Evolutionary conservation across 1,140 invertebrate species (phyloP).

Genomic region (Camponotus floridanus): DNA sequence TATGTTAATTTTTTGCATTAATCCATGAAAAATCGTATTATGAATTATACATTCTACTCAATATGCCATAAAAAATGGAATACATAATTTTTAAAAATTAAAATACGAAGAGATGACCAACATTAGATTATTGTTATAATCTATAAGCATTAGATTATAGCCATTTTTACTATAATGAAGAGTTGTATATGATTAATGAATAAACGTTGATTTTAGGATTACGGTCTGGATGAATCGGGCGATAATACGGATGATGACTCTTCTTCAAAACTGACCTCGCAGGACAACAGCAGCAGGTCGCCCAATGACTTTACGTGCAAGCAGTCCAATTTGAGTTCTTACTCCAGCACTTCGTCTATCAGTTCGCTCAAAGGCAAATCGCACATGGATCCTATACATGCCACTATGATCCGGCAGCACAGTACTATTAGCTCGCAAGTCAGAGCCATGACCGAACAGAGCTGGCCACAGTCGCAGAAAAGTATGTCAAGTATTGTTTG

Average conservation of each 20-base stretch:
- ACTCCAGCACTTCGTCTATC: conserved; percentile 84
- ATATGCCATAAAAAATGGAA: background rate
- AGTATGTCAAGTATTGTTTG: conserved; percentile 67
- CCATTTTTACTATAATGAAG: conserved; percentile 15
- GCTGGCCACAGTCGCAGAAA: conserved; percentile 83
- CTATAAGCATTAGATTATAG: too few species aligned
- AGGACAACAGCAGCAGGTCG: conserved; percentile 81
- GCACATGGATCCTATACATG: conserved; percentile 82
- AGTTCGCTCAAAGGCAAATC: conserved; percentile 83
- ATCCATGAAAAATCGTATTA: background rate
- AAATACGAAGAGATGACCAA: background rate
- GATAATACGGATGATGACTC: conserved; percentile 90
- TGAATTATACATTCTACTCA: background rate
- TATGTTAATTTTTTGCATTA: conserved; percentile 79
- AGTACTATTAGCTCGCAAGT: conserved; percentile 85
- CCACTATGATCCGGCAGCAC: conserved; percentile 82
- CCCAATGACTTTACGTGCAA: conserved; percentile 82
- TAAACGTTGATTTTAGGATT: conserved; percentile 86
- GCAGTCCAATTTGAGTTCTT: conserved; percentile 84
- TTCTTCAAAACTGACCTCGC: conserved; percentile 81
- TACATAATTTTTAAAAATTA: background rate
- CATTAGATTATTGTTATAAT: background rate
- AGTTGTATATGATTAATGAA: background rate
- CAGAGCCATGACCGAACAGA: conserved; percentile 85
- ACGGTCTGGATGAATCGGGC: conserved; percentile 90